These are phyloP conservation scores for Platycheirus rosarum DNA, from an alignment of 2,888 invertebrate species.

Conservation along the genomic window DNA sequence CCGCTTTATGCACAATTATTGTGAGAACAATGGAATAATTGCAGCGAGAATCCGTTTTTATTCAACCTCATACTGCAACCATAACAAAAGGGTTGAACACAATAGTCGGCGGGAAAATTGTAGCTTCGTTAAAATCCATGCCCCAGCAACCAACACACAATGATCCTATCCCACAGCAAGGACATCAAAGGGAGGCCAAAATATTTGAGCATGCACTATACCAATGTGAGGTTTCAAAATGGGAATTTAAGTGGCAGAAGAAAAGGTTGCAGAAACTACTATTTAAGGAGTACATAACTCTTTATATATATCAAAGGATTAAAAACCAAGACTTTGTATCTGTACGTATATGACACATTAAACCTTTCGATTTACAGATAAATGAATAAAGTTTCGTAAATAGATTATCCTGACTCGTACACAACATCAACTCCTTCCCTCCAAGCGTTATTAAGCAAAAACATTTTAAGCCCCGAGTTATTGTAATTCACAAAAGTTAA, in stretches of 20 bases:
- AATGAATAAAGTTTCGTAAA: too few relatives aligned
- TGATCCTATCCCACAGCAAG: slow-evolving; percentile 23
- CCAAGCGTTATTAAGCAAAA: background rate
- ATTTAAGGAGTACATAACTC: too few relatives aligned
- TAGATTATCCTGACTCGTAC: too few relatives aligned
- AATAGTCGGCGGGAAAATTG: slow-evolving; percentile 25
- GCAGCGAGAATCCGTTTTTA: slow-evolving; percentile 53
- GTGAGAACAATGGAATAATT: slow-evolving; percentile 64
- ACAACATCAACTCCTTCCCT: too few relatives aligned
- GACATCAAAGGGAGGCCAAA: slow-evolving; percentile 10
- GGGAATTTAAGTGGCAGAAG: background rate
- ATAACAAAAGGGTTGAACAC: slow-evolving; percentile 32
- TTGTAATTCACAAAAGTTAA: slow-evolving; percentile 12
- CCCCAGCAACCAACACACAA: too few relatives aligned
- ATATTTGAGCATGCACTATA: background rate
- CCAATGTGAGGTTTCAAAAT: slow-evolving; percentile 1
- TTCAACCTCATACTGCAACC: slow-evolving; percentile 47
- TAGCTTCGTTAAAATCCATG: slow-evolving; percentile 42
- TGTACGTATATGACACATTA: too few relatives aligned
- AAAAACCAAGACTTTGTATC: too few relatives aligned
- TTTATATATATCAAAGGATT: too few relatives aligned
- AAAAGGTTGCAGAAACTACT: too few relatives aligned
- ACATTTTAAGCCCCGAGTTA: slow-evolving; percentile 25
- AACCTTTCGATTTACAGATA: too few relatives aligned
- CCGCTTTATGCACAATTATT: slow-evolving; percentile 56